Evolutionary conservation across 2,113 vertebrate genomes (phyloP).

Genomic region (Falcunculus frontatus): DNA sequence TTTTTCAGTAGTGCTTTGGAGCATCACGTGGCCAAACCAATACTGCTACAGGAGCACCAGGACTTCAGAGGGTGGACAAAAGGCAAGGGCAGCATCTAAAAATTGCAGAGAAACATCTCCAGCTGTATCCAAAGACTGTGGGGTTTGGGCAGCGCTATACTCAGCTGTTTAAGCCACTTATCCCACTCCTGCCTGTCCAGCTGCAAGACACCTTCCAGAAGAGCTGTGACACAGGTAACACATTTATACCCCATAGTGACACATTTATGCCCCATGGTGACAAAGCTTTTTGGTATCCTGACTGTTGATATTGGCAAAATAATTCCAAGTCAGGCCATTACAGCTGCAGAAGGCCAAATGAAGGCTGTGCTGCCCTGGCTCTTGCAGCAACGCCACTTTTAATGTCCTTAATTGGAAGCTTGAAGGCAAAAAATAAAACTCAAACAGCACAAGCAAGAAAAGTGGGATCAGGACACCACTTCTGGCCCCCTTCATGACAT

Average conservation of each 20-base stretch:
- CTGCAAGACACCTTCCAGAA: not conserved
- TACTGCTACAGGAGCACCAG: not conserved
- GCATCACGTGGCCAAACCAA: not conserved
- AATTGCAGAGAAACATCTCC: not conserved
- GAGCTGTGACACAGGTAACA: not conserved
- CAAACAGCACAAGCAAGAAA: not conserved
- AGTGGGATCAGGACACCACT: not conserved
- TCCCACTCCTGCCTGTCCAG: not conserved
- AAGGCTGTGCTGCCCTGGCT: not conserved
- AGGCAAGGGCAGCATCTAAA: not conserved
- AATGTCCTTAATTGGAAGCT: not conserved
- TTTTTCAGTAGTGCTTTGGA: not conserved
- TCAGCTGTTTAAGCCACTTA: not conserved
- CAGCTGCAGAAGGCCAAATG: not conserved
- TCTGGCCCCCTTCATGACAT: not conserved
- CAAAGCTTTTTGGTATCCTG: not conserved
- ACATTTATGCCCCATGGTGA: rapidly evolving
- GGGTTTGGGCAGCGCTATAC: not conserved
- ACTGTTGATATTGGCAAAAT: not conserved
- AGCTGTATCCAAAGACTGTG: not conserved
- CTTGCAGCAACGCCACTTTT: not conserved
- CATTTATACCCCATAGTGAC: rapidly evolving
- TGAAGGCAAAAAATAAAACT: not conserved
- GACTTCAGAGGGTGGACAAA: not conserved
- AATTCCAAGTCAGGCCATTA: not conserved